Evolutionary conservation across 2,888 invertebrate genomes (phyloP), one percentile per base, ranked within the genome.

Genomic region (Trilocha varians): DNA sequence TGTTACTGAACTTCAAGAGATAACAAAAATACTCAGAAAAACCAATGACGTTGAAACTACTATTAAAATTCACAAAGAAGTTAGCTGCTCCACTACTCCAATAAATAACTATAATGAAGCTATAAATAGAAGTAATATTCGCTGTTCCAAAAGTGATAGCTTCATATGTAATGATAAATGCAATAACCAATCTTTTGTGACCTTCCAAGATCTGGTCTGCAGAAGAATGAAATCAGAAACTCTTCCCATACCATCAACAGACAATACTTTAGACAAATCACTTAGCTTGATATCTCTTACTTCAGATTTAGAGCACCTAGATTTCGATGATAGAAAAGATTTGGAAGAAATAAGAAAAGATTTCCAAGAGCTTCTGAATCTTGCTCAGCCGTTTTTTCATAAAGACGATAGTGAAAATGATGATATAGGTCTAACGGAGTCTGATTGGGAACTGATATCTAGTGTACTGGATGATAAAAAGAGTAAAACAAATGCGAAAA

Each of bases 21-120:
- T 65, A 5, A 61, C 55, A 2, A 64, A 60, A 55, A 57, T 65
- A 14, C 39, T 60, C 5, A 56, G 65, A 43, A 50, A 51, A 2
- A 58, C 48, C 50, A 64, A 64, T 34, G 53, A 60, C 41, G 66
- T 71, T 39, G 71, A 69, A 3, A 57, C 63, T 1, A 52, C 61
- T 3, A 50, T 65, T 9, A 65, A 49, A 47, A 57, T 61, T 5
- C 59, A 52, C 45, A 65, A 48, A 38, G 63, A 66, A 50, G 44
- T 52, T 4, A 56, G 50, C 48, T 44, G 47, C 37, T 53, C 57
- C 3, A 34, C 44, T 2, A 50, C 45, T 14, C 17, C 39, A 3
- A 35, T 25, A n/a, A n/a, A n/a, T n/a, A n/a, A n/a, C n/a, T n/a
- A n/a, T 4, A 25, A 25, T 25, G 25, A 9, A 25, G 8, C 25